A percentile compares a stretch with the other conserved stretches of the same genome.
Conservation (phyloP, 1,140 invertebrate genomes). For the Drosophila trapezifrons region DNA sequence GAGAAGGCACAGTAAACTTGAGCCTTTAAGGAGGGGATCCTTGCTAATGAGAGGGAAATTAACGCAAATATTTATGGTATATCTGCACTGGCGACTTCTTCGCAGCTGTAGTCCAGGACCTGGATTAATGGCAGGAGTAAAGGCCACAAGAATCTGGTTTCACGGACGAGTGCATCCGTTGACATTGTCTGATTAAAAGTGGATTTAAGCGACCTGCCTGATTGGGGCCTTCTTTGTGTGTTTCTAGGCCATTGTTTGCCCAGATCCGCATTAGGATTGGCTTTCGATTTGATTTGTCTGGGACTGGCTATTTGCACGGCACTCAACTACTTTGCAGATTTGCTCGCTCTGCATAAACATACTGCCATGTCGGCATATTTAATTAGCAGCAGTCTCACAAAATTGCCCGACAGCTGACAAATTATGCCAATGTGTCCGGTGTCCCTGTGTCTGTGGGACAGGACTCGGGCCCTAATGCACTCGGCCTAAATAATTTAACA, state of each 20-base stretch:
- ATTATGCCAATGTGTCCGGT: constrained; percentile 51
- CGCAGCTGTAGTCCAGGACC: background rate
- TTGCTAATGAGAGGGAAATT: constrained; percentile 28
- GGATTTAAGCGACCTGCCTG: constrained; percentile 14
- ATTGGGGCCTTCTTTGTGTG: constrained; percentile 36
- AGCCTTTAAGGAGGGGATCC: background rate
- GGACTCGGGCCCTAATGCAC: constrained; percentile 66
- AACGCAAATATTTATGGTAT: constrained; percentile 12
- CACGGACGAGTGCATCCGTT: constrained; percentile 28
- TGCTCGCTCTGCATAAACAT: constrained; percentile 28
- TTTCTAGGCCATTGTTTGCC: constrained; percentile 39
- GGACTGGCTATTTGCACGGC: constrained; percentile 46
- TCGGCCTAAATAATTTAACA: constrained; percentile 72
- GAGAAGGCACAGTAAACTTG: background rate
- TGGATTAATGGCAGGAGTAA: constrained; percentile 28
- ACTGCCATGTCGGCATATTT: constrained; percentile 49
- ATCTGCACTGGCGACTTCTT: background rate
- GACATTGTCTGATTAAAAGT: constrained; percentile 37
- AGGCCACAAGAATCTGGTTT: constrained; percentile 20
- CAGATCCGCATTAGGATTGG: constrained; percentile 28
- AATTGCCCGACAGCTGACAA: constrained; percentile 66
- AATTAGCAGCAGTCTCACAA: constrained; percentile 64
- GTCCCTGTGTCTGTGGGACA: constrained; percentile 21
- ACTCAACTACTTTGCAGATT: constrained; percentile 56
- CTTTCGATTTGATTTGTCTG: constrained; percentile 39